phyloP scores from a whole-genome alignment of 2,113 vertebrate genomes.

The Rousettus leschenaultii region DNA sequence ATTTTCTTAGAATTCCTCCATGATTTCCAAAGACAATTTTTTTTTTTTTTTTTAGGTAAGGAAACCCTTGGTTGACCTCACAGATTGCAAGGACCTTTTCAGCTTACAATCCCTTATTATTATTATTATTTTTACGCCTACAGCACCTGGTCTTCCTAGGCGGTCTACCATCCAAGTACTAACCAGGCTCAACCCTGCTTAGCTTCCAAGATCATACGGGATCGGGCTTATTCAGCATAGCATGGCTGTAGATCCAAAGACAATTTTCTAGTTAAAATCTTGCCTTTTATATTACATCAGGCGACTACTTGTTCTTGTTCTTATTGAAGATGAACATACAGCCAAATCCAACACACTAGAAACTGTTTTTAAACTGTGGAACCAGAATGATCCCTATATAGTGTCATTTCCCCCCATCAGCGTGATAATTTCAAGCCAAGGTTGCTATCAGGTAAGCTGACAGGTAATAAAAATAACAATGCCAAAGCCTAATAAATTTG shows the following conservation, averaged over 20 bases:
- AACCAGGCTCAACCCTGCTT: too few species aligned
- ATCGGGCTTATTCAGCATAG: too few species aligned
- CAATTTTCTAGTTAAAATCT: conserved; percentile 35
- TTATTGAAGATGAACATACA: conserved; percentile 8
- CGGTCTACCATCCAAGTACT: too few species aligned
- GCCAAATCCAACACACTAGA: background rate
- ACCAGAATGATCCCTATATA: background rate
- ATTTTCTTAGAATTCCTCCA: background rate
- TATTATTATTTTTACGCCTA: too few species aligned
- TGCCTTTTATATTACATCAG: background rate
- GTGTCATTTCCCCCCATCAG: background rate
- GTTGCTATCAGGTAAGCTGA: background rate
- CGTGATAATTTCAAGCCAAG: background rate
- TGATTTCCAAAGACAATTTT: background rate
- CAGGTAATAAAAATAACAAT: background rate
- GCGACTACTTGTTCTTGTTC: conserved; percentile 4
- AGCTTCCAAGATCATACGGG: too few species aligned
- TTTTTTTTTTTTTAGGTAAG: too few species aligned
- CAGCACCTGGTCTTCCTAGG: too few species aligned
- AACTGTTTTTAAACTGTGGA: background rate
- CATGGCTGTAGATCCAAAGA: too few species aligned
- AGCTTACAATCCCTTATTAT: too few species aligned
- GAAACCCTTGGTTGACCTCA: too few species aligned
- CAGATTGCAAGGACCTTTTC: too few species aligned
- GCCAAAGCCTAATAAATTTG: background rate